phyloP scores from a whole-genome alignment of 2,113 vertebrate species.

The Gopherus flavomarginatus region DNA sequence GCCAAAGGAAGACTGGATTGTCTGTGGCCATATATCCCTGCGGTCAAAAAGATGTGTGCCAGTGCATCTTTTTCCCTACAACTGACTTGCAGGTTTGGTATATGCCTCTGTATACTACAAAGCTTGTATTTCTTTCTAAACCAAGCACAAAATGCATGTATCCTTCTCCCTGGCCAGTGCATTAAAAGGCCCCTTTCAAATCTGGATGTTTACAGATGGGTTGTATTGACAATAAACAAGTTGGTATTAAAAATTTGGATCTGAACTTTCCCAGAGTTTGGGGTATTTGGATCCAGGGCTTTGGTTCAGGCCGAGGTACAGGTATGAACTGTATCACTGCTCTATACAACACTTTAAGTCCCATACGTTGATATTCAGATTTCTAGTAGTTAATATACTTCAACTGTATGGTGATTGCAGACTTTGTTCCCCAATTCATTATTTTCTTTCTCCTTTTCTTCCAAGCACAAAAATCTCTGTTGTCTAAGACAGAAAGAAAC shows the following conservation, averaged over 20 bases:
- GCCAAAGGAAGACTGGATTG: constrained; percentile 9
- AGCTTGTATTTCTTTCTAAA: neutral
- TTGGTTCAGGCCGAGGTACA: neutral
- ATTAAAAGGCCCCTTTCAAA: constrained; percentile 29
- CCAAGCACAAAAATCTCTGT: neutral
- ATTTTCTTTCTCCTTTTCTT: constrained; percentile 3
- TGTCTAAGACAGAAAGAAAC: neutral
- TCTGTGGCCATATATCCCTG: neutral
- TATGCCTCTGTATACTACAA: neutral
- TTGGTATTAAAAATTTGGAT: neutral
- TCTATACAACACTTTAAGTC: neutral
- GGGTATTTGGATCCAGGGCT: neutral
- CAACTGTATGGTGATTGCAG: neutral
- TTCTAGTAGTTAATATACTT: neutral
- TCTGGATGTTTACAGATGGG: neutral
- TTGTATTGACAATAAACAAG: neutral
- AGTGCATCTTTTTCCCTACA: neutral
- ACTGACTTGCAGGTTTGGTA: constrained; percentile 18
- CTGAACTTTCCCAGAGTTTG: neutral
- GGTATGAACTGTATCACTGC: neutral
- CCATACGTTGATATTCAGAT: neutral
- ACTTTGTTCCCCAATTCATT: neutral
- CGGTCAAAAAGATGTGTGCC: neutral
- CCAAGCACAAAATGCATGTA: constrained; percentile 3
- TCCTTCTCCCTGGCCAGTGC: neutral